phyloP scores from a whole-genome alignment of 1,140 invertebrate genomes.

The Drosophila punjabiensis region DNA sequence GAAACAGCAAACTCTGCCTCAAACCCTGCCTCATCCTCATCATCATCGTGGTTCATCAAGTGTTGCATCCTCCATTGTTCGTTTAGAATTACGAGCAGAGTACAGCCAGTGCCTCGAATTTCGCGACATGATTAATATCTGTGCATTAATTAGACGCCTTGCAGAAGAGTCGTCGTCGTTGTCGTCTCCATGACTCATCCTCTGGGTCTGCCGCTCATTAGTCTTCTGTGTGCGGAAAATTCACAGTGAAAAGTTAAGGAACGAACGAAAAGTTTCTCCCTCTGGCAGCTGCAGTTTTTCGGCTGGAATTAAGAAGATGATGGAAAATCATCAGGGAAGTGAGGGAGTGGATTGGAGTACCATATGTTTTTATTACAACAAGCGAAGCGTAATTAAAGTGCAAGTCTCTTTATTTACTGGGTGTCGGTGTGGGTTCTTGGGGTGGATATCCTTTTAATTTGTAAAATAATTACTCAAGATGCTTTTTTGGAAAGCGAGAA shows the following conservation, averaged over 20 bases:
- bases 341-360: neutral
- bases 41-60: conserved; percentile 21
- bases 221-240: conserved; percentile 35
- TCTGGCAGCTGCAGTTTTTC: conserved; percentile 38
- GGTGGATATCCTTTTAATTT: conserved; percentile 23
- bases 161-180: conserved; percentile 10
- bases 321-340: neutral
- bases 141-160: conserved; percentile 67
- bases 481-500: neutral
- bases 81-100: conserved; percentile 54
- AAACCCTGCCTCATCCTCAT: conserved; percentile 4
- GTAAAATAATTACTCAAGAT: conserved; percentile 29
- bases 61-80: conserved; percentile 41
- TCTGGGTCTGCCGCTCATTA: conserved; percentile 50
- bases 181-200: neutral
- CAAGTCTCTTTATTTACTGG: conserved; percentile 10
- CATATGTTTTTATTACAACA: conserved; percentile 30
- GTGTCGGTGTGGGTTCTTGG: neutral
- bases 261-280: conserved; percentile 40
- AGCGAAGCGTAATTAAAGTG: conserved; percentile 25
- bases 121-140: conserved; percentile 69
- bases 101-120: conserved; percentile 38
- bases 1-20: conserved; percentile 1
- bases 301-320: conserved; percentile 5
- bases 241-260: conserved; percentile 38